A percentile compares a stretch with the other conserved stretches of the same genome.
Evolutionary conservation across 2,888 invertebrate species (phyloP).

Genomic region (Noctuana brunneofusca): DNA sequence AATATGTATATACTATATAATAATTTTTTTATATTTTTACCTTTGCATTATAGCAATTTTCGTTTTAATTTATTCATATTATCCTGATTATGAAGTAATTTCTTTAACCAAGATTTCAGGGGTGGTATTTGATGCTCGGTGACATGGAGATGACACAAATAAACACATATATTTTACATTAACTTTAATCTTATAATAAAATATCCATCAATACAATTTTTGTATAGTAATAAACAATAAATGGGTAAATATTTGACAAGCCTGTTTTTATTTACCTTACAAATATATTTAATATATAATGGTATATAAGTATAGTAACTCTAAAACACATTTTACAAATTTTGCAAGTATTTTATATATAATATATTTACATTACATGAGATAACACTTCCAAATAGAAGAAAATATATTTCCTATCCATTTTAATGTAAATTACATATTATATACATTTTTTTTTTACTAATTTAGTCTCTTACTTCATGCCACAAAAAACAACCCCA

Average conservation of each 20-base stretch:
- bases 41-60: too few species aligned
- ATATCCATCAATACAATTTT: slow-evolving; percentile 51
- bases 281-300: slow-evolving; percentile 31
- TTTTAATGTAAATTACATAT: not conserved
- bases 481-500: not conserved
- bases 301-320: slow-evolving; percentile 11
- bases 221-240: slow-evolving; percentile 53
- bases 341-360: slow-evolving; percentile 19
- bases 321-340: slow-evolving; percentile 4
- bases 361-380: not conserved
- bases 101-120: slow-evolving; percentile 84
- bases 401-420: too few species aligned
- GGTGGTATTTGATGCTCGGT: slow-evolving; percentile 93
- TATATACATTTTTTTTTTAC: not conserved
- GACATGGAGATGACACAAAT: slow-evolving; percentile 47
- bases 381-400: not conserved
- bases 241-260: slow-evolving; percentile 56
- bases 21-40: too few species aligned
- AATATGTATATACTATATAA: too few species aligned
- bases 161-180: slow-evolving; percentile 45
- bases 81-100: slow-evolving; percentile 41
- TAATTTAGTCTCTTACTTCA: not conserved
- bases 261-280: slow-evolving; percentile 41
- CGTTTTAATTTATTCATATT: too few species aligned
- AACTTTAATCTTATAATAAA: slow-evolving; percentile 55